A percentile compares a stretch with the other conserved stretches of the same genome.
These are phyloP conservation scores for Malurus cyaneus DNA, from an alignment of 2,113 vertebrate species.

Conservation along the genomic window DNA sequence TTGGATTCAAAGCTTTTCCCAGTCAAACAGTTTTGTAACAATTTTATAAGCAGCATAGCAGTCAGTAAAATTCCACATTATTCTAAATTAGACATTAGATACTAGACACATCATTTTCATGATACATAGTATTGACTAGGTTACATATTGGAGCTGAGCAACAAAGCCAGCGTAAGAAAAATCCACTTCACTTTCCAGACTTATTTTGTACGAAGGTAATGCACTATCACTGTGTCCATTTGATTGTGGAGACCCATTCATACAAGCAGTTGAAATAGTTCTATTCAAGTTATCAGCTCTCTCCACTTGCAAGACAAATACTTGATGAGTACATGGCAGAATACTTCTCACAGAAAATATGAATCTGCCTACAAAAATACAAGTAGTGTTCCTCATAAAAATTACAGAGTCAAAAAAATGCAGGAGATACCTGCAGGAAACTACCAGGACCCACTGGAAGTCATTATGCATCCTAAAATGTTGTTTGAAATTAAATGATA, in stretches of 20 bases:
- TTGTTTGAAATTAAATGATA: not conserved
- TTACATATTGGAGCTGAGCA: not conserved
- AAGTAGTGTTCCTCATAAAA: not conserved
- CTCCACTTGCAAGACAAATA: not conserved
- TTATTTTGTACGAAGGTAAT: not conserved
- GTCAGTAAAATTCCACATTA: constrained; percentile 39
- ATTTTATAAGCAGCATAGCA: constrained; percentile 17
- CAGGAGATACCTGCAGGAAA: not conserved
- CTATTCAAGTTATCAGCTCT: not conserved
- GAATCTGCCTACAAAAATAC: not conserved
- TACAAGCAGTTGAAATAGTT: not conserved
- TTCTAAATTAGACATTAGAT: constrained; percentile 21
- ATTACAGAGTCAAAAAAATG: not conserved
- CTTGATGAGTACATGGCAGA: not conserved
- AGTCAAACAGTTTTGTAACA: constrained; percentile 32
- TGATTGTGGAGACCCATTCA: not conserved
- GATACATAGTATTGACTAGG: not conserved
- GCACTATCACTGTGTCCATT: not conserved
- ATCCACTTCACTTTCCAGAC: not conserved
- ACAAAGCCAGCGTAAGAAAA: not conserved
- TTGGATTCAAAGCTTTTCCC: constrained; percentile 27
- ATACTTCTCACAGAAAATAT: not conserved
- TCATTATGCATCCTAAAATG: not conserved
- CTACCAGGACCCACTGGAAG: not conserved
- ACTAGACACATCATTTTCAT: constrained; percentile 3